Evolutionary conservation across 2,113 vertebrate genomes (phyloP).

Genomic region (Eurystomus gularis): DNA sequence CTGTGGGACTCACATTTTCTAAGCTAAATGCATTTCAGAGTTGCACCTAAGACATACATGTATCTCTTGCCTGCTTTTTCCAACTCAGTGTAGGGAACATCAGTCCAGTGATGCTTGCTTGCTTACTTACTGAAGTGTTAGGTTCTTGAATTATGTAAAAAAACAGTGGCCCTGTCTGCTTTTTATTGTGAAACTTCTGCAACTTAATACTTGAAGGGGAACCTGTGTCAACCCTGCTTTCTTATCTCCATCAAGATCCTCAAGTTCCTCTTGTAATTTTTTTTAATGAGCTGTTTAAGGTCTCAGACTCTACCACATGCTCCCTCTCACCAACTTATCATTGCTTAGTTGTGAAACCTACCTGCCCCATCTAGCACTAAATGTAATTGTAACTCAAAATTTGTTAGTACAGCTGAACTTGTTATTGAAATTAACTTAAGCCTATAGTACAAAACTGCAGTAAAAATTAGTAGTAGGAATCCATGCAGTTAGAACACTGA

Average conservation of each 20-base stretch:
- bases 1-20: neutral
- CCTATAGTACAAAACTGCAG: neutral
- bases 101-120: neutral
- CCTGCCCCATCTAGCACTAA: neutral
- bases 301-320: neutral
- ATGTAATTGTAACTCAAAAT: neutral
- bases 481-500: neutral
- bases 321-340: neutral
- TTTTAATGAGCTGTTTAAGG: neutral
- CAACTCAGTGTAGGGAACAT: neutral
- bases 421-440: neutral
- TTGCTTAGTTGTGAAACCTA: neutral
- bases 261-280: neutral
- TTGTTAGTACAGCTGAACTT: neutral
- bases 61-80: neutral
- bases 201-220: neutral
- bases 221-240: neutral
- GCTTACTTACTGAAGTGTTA: neutral
- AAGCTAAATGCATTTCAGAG: neutral
- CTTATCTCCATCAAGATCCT: neutral
- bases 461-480: neutral
- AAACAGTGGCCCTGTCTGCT: neutral
- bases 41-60: rapidly evolving
- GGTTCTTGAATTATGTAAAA: neutral
- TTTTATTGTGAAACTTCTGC: neutral